These are phyloP conservation scores for Scaptomyza cyrtandrae DNA, from an alignment of 2,888 invertebrate genomes.

Conservation along the genomic window DNA sequence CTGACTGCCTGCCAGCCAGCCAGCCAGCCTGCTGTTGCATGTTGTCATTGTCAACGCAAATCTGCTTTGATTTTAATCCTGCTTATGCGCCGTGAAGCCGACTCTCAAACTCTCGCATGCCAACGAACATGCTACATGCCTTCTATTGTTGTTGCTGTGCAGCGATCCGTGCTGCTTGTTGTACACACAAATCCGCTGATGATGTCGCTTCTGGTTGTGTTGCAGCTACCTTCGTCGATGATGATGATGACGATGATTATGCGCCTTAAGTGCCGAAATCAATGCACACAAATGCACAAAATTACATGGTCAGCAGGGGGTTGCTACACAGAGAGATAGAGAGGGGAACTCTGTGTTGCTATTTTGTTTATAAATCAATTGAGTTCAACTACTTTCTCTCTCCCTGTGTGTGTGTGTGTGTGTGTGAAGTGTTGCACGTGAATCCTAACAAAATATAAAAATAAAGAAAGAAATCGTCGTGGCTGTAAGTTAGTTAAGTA, in stretches of 20 bases:
- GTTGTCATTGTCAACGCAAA: slow-evolving; percentile 78
- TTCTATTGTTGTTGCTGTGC: slow-evolving; percentile 64
- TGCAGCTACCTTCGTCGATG: slow-evolving; percentile 39
- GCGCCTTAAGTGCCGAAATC: slow-evolving; percentile 82
- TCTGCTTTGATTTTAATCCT: slow-evolving; percentile 81
- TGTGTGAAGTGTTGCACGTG: slow-evolving; percentile 53
- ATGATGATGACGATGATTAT: slow-evolving; percentile 75
- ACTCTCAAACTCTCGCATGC: slow-evolving; percentile 46
- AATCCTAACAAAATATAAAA: slow-evolving; percentile 36
- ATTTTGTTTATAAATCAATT: slow-evolving; percentile 78
- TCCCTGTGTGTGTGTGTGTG: no score
- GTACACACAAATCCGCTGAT: slow-evolving; percentile 60
- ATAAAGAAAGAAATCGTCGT: slow-evolving; percentile 11
- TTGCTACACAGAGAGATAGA: background rate
- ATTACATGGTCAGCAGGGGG: slow-evolving; percentile 66
- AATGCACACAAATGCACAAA: slow-evolving; percentile 82
- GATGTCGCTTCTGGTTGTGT: slow-evolving; percentile 18
- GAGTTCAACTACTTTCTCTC: slow-evolving; percentile 11
- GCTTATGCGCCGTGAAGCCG: slow-evolving; percentile 72
- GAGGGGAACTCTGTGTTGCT: slow-evolving; percentile 37
- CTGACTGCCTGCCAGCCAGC: slow-evolving; percentile 1
- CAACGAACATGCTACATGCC: slow-evolving; percentile 55
- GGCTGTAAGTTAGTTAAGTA: slow-evolving; percentile 78
- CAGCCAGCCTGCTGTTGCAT: slow-evolving; percentile 15
- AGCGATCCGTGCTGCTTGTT: slow-evolving; percentile 68